phyloP scores from a whole-genome alignment of 2,113 vertebrate species.

The Istiophorus platypterus region DNA sequence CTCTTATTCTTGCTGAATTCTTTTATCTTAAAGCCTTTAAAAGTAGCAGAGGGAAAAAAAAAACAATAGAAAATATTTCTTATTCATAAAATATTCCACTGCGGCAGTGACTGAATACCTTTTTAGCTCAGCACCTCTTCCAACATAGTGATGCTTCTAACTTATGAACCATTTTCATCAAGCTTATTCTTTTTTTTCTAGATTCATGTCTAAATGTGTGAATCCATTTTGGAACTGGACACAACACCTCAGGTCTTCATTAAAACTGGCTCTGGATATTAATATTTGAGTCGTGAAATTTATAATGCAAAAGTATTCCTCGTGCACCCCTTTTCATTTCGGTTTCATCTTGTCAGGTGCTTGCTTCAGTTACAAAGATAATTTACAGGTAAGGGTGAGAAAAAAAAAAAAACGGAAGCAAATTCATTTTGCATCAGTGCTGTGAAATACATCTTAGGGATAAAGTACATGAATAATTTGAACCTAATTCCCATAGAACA shows the following conservation, averaged over 20 bases:
- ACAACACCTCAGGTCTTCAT: not conserved
- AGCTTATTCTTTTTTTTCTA: not conserved
- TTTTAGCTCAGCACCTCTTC: too few species aligned
- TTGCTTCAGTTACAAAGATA: not conserved
- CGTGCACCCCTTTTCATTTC: not conserved
- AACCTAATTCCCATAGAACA: conserved; percentile 21
- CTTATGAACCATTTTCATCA: not conserved
- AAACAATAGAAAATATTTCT: too few species aligned
- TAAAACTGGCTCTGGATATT: not conserved
- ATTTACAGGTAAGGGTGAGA: too few species aligned
- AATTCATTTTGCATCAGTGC: conserved; percentile 35
- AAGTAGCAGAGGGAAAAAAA: too few species aligned
- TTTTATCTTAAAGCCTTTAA: too few species aligned
- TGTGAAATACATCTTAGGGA: conserved; percentile 4
- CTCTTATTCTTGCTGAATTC: too few species aligned
- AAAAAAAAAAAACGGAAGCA: not conserved
- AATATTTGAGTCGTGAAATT: not conserved
- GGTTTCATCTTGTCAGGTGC: not conserved
- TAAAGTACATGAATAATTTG: conserved; percentile 31
- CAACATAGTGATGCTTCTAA: too few species aligned
- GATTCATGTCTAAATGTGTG: not conserved
- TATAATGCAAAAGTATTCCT: not conserved
- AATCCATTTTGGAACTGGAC: not conserved
- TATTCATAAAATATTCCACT: too few species aligned
- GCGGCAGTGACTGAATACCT: too few species aligned